Evolutionary conservation across 2,888 invertebrate genomes (phyloP).

Genomic region (Anarsia innoxiella): DNA sequence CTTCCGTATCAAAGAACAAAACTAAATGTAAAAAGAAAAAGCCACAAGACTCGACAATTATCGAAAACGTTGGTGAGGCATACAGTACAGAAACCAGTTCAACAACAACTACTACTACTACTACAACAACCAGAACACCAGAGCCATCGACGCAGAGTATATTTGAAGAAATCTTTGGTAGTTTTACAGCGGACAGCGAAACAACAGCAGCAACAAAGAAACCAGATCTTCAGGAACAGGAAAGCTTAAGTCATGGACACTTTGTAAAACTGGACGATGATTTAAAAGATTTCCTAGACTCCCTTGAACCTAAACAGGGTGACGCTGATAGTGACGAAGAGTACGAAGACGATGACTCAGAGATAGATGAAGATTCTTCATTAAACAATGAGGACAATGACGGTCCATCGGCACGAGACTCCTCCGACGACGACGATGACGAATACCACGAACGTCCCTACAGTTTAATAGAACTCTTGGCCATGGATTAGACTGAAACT

Average conservation of each 20-base stretch:
- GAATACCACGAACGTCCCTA: slow-evolving; percentile 40
- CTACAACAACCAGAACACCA: slow-evolving; percentile 27
- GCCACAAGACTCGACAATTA: slow-evolving; percentile 31
- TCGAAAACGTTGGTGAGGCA: slow-evolving; percentile 13
- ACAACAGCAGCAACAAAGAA: slow-evolving; percentile 21
- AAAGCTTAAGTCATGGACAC: slow-evolving; percentile 38
- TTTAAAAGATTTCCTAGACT: slow-evolving; percentile 49
- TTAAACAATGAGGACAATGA: slow-evolving; percentile 29
- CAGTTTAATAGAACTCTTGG: slow-evolving; percentile 60
- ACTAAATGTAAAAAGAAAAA: slow-evolving; percentile 65
- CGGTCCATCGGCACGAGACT: slow-evolving; percentile 22
- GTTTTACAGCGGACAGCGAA: slow-evolving; percentile 38
- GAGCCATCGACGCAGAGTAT: slow-evolving; percentile 35
- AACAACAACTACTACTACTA: slow-evolving; percentile 15
- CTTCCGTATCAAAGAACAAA: slow-evolving; percentile 43
- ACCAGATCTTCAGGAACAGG: slow-evolving; percentile 33
- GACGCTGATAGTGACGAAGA: slow-evolving; percentile 22
- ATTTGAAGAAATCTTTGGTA: slow-evolving; percentile 46
- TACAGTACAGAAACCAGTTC: neutral
- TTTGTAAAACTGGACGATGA: slow-evolving; percentile 46
- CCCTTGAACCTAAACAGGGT: no score
- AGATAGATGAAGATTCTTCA: slow-evolving; percentile 26
- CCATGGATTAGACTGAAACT: slow-evolving; percentile 61
- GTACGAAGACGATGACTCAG: slow-evolving; percentile 27
- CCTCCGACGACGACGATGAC: slow-evolving; percentile 23